Evolutionary conservation across 2,113 vertebrate genomes (phyloP), one percentile per base, ranked within the genome.

Genomic region (Cathartes aura): DNA sequence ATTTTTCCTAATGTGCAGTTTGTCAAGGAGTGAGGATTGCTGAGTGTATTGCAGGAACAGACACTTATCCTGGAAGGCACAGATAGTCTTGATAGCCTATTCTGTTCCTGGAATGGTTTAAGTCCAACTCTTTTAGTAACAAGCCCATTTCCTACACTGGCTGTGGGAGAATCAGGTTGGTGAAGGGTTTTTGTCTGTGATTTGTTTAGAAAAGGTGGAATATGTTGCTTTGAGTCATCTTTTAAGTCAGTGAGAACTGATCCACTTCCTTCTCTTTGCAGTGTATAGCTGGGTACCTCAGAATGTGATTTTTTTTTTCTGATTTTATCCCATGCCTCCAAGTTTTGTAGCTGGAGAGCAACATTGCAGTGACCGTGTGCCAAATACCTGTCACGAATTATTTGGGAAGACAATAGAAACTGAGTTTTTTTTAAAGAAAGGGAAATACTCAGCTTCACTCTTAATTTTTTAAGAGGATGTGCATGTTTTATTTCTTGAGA

Each of bases 41-140:
- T 23, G 56, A 75, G 29, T 43, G 3, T 64, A 17, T 36, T 88
- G 23, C 53, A 62, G 85, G 43, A 96, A 30, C 8, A 71, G 70
- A 68, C 14, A 8, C 38, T 80, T 58, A 20, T 1, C 15, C 36
- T 76, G 74, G 53, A 89, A 79, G 47, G 10, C 0, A 0, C 3
- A 74, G n/a, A 9, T 47, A 38, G 34, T 55, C 34, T 32, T 21
- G 29, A 19, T n/a, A 32, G 34, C 10, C 52, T 30, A 0, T 38
- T 91, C 48, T 78, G 32, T 45, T 89, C 40, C 59, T 66, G 50
- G 38, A 63, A 32, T 21, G 36, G 14, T 34, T 83, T 36, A 59
- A 68, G 12, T 53, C 64, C 21, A 56, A 11, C 42, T 63, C 3
- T 42, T 52, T 34, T 52, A 87, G 6, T 56, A 74, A 62, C 29